Base-by-base conservation (phyloP, 2,113 vertebrate species). In the Phrynosoma platyrhinos region DNA sequence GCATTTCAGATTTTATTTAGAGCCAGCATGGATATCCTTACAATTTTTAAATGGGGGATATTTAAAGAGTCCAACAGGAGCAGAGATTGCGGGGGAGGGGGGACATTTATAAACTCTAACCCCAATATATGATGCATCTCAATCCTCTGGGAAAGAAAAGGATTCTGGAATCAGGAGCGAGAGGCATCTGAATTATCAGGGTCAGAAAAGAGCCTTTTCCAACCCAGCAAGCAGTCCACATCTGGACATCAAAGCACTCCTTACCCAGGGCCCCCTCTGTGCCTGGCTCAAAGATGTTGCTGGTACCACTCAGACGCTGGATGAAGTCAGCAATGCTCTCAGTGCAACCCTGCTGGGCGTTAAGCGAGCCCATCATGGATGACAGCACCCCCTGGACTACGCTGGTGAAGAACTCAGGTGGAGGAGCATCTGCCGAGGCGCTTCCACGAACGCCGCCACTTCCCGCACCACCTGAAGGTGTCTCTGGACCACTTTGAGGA, bases 281-380 rank as follows among this genome's bases (percentile, higher is more conserved):
- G 93, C 98, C 79, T 53, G 98, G 94, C 90, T 98, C 98, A 91
- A 98, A 98, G 88, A 99, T 97, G 95, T 98, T 98, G 95, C 96
- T 98, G 53, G 98, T 97, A 79, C 98, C 98, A 1, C 98, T 98
- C 72, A 99, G 97, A 83, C 98, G 97, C 76, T 98, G 98, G 95
- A 99, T 98, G 92, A 99, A 99, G 89, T 98, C 97, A 3, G 98
- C 98, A 0, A 99, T 99, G 91, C 98, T 99, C 90, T 98, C 98
- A 0, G 97, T 98, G 94, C 98, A 98, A 53, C 97, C 97, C 88
- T 98, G 98, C 9, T 97, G 96, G 9, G 98, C 97, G 13, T 98
- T 98, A 89, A 99, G 91, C 1, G 98, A 98, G n/a, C 98, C 98
- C 96, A 99, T 96, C 95, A 98, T 98, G 88, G 98, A 98, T 83